phyloP scores from a whole-genome alignment of 2,888 invertebrate species.

The Danaus chrysippus region DNA sequence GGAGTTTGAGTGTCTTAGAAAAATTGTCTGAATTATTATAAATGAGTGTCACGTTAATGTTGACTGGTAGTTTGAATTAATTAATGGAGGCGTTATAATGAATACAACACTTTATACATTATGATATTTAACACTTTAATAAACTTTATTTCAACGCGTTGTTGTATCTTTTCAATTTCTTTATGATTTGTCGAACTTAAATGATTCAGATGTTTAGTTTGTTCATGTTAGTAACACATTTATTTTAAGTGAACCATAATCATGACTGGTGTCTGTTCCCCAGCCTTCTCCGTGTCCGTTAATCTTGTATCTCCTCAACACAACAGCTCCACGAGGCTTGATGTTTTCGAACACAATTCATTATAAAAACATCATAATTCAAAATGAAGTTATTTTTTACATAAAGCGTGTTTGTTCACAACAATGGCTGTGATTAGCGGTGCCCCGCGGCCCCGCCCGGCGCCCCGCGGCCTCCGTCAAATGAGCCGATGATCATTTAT shows the following conservation, averaged over 20 bases:
- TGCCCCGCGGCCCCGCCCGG: conserved; percentile 23
- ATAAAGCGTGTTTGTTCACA: conserved; percentile 10
- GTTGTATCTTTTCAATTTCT: too few relatives aligned
- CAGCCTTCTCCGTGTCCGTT: neutral
- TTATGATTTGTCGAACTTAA: too few relatives aligned
- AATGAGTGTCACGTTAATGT: neutral
- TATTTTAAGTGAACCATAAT: neutral
- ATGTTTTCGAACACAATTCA: conserved; percentile 7
- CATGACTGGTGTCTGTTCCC: neutral
- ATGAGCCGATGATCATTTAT: conserved; percentile 32
- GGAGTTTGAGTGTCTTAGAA: conserved; percentile 11
- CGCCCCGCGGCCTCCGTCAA: too few relatives aligned
- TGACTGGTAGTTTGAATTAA: neutral
- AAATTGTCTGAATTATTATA: neutral
- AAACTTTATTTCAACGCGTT: too few relatives aligned
- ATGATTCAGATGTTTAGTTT: too few relatives aligned
- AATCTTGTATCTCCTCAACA: neutral
- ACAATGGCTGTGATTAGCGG: conserved; percentile 14
- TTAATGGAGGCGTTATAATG: neutral
- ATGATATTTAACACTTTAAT: too few relatives aligned
- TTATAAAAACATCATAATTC: conserved; percentile 11
- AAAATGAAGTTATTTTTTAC: conserved; percentile 8
- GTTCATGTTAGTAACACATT: neutral
- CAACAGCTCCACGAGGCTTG: neutral
- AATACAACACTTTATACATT: neutral